Evolutionary conservation across 2,797 vertebrate species (phyloP).

Genomic region (Eulemur rubriventer): DNA sequence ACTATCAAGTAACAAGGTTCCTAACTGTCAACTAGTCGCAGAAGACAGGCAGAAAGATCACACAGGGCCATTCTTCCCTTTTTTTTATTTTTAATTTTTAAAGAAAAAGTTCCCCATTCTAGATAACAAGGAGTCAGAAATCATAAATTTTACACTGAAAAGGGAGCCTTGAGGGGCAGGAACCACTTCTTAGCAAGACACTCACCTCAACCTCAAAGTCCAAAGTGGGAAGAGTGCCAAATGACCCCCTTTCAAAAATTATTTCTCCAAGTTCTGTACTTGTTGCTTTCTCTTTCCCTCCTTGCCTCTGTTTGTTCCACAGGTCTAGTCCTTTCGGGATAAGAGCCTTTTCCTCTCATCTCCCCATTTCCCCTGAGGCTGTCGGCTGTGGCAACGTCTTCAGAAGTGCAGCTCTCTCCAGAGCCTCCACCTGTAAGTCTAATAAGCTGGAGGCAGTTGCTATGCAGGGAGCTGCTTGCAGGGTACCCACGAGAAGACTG

Average conservation of each 20-base stretch:
- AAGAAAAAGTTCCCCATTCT: not conserved
- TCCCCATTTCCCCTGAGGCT: constrained; percentile 16
- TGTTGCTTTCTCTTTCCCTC: no score
- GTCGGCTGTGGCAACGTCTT: constrained; percentile 55
- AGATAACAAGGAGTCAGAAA: not conserved
- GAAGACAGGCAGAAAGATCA: not conserved
- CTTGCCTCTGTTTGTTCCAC: not conserved
- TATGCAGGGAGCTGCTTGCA: not conserved
- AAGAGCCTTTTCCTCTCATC: not conserved
- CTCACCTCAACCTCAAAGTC: not conserved
- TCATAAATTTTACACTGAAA: not conserved
- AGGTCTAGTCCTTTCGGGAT: not conserved
- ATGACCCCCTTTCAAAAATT: not conserved
- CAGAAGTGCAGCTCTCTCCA: not conserved
- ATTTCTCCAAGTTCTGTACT: not conserved
- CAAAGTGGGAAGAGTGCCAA: not conserved
- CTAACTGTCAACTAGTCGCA: fast-evolving
- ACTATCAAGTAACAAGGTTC: fast-evolving
- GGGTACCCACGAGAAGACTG: not conserved
- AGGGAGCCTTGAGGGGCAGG: not conserved
- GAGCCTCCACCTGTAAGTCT: not conserved
- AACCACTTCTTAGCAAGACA: not conserved
- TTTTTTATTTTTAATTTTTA: not conserved
- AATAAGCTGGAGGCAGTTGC: not conserved
- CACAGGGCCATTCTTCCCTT: not conserved